Evolutionary conservation across 2,888 invertebrate species (phyloP).

Genomic region (Epistrophe eligans): DNA sequence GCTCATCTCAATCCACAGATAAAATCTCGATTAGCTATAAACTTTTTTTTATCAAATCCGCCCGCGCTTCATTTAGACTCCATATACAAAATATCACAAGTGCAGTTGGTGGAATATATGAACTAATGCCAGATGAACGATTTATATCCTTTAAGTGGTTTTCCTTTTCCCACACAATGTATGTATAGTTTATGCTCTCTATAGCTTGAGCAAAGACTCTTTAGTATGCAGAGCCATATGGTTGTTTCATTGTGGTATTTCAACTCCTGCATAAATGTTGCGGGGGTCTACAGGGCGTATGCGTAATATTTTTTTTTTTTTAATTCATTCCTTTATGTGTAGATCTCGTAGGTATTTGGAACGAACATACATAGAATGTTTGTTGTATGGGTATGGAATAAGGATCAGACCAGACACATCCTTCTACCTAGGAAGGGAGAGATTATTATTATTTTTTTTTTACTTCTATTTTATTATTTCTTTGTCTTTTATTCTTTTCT

Average conservation of each 20-base stretch:
- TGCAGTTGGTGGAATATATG: constrained; percentile 46
- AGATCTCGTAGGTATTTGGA: neutral
- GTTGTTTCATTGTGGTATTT: constrained; percentile 57
- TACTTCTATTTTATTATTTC: neutral
- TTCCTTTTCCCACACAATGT: constrained; percentile 29
- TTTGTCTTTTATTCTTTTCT: constrained; percentile 25
- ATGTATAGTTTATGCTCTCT: neutral
- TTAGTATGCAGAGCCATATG: constrained; percentile 67
- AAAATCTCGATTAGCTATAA: too few species aligned
- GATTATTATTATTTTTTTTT: constrained; percentile 47
- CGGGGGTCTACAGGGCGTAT: constrained; percentile 56
- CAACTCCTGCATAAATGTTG: constrained; percentile 12
- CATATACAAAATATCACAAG: constrained; percentile 11
- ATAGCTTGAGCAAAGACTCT: constrained; percentile 26
- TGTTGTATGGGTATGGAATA: constrained; percentile 11
- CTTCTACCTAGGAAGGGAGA: constrained; percentile 34
- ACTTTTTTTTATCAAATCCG: neutral
- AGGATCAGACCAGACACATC: constrained; percentile 37
- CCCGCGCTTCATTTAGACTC: neutral
- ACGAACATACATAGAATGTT: neutral
- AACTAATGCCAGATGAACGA: constrained; percentile 73
- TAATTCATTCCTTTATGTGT: neutral
- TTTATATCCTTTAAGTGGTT: constrained; percentile 77
- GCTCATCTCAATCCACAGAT: too few species aligned
- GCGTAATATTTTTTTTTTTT: constrained; percentile 56